Evolutionary conservation across 2,113 vertebrate genomes (phyloP).

Genomic region (Cariama cristata): DNA sequence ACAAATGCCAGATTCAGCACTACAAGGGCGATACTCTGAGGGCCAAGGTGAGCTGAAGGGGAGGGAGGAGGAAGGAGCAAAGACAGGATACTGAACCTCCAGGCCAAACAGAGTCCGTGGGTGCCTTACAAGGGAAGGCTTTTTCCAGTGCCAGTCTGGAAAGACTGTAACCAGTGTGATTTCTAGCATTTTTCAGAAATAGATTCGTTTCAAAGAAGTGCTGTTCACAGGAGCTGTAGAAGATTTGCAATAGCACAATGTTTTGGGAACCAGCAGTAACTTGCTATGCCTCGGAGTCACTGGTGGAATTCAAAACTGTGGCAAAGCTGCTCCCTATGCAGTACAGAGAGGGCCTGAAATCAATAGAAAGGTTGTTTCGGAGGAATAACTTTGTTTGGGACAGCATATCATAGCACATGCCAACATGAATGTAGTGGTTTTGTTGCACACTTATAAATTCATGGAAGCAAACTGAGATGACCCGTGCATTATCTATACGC

Average conservation of each 20-base stretch:
- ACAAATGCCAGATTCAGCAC: background rate
- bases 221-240: background rate
- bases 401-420: background rate
- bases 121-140: background rate
- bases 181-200: background rate
- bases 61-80: background rate
- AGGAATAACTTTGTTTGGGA: background rate
- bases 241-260: background rate
- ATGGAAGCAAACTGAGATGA: background rate
- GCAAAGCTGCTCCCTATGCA: background rate
- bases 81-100: background rate
- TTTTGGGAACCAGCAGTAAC: background rate
- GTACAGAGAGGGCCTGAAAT: background rate
- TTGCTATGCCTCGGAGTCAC: background rate
- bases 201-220: background rate
- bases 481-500: background rate
- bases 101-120: background rate
- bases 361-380: background rate
- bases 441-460: background rate
- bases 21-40: background rate
- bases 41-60: background rate
- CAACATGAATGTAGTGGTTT: background rate
- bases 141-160: background rate
- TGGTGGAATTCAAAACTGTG: rapidly evolving
- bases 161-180: background rate